These are phyloP conservation scores for Esperia sulphurella DNA, from an alignment of 2,888 invertebrate species.

Conservation along the genomic window DNA sequence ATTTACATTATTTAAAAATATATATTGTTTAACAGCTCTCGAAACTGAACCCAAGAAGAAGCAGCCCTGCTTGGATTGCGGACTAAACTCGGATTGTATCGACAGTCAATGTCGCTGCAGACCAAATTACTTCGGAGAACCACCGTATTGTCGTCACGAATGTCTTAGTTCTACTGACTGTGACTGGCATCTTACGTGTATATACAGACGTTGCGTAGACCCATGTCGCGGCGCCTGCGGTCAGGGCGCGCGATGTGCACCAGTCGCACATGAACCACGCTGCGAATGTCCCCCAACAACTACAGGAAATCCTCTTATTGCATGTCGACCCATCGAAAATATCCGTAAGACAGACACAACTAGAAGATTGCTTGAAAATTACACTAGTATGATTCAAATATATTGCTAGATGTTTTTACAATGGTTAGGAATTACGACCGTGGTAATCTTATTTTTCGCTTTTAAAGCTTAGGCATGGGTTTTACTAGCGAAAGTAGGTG, in stretches of 20 bases:
- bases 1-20: background rate
- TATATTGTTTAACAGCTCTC: slow-evolving; percentile 30
- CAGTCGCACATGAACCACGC: slow-evolving; percentile 84
- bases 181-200: slow-evolving; percentile 83
- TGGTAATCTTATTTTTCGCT: slow-evolving; percentile 56
- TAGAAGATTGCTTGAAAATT: slow-evolving; percentile 50
- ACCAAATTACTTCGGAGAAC: slow-evolving; percentile 83
- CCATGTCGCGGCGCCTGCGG: slow-evolving; percentile 89
- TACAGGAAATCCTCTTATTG: slow-evolving; percentile 86
- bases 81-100: slow-evolving; percentile 86
- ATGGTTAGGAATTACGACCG: slow-evolving; percentile 18
- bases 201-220: slow-evolving; percentile 84
- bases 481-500: slow-evolving; percentile 67
- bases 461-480: slow-evolving; percentile 79
- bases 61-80: slow-evolving; percentile 84
- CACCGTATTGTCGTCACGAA: slow-evolving; percentile 87
- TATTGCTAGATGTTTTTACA: slow-evolving; percentile 19
- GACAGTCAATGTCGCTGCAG: slow-evolving; percentile 84
- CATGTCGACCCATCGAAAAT: slow-evolving; percentile 79
- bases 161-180: slow-evolving; percentile 86
- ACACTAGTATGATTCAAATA: background rate
- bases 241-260: slow-evolving; percentile 83
- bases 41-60: slow-evolving; percentile 57
- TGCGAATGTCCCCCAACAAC: slow-evolving; percentile 84
- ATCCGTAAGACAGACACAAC: slow-evolving; percentile 69